These are phyloP conservation scores for Myiozetetes cayanensis DNA, from an alignment of 2,113 vertebrate species.

Conservation along the genomic window DNA sequence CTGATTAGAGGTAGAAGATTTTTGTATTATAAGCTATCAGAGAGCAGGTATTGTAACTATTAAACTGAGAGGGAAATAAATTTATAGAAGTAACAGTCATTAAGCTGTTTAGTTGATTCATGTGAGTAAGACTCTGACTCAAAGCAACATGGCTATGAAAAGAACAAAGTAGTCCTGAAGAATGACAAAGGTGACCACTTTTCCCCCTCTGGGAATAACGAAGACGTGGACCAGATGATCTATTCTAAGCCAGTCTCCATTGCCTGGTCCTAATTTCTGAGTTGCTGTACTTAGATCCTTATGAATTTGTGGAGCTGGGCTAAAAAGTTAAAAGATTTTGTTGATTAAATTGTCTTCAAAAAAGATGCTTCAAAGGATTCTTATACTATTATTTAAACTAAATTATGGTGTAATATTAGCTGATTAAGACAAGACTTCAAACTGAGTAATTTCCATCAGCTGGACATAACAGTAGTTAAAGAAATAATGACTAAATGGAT, in stretches of 20 bases:
- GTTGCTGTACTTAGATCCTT: slow-evolving; percentile 58
- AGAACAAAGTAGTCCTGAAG: slow-evolving; percentile 33
- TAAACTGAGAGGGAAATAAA: slow-evolving; percentile 14
- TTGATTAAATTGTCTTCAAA: slow-evolving; percentile 74
- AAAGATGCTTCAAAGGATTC: slow-evolving; percentile 75
- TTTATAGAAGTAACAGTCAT: slow-evolving; percentile 21
- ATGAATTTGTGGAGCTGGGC: slow-evolving; percentile 40
- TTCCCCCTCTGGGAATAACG: not conserved
- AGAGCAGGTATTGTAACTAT: slow-evolving; percentile 33
- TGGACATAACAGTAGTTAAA: slow-evolving; percentile 74
- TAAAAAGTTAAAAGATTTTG: slow-evolving; percentile 60
- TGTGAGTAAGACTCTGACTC: not conserved
- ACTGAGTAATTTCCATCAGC: slow-evolving; percentile 76
- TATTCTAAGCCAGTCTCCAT: not conserved
- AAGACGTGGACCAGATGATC: slow-evolving; percentile 26
- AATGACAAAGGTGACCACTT: slow-evolving; percentile 53
- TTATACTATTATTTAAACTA: slow-evolving; percentile 76
- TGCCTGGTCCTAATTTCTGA: slow-evolving; percentile 60
- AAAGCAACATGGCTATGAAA: slow-evolving; percentile 2
- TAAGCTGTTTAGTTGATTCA: slow-evolving; percentile 31
- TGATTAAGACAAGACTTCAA: slow-evolving; percentile 79
- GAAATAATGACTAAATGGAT: slow-evolving; percentile 74
- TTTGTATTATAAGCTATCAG: not conserved
- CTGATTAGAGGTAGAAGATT: slow-evolving; percentile 35
- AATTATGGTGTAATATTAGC: slow-evolving; percentile 77